phyloP scores from a whole-genome alignment of 2,888 invertebrate species.

The Thymelicus acteon region DNA sequence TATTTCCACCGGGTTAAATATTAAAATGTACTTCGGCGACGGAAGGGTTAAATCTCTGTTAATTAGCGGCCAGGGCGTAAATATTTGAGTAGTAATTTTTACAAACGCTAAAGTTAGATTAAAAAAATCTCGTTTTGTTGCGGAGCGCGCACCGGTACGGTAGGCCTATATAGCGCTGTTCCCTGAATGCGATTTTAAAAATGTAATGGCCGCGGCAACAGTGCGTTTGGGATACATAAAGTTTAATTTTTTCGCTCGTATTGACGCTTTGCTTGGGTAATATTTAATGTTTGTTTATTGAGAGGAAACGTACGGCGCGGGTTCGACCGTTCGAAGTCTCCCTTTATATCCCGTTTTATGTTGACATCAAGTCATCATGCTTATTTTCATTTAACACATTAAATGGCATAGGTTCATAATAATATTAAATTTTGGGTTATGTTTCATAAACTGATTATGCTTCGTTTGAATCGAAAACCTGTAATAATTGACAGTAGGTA shows the following conservation, averaged over 20 bases:
- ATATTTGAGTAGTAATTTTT: constrained; percentile 85
- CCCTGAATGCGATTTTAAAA: constrained; percentile 78
- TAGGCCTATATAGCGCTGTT: constrained; percentile 78
- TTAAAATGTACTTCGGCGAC: constrained; percentile 79
- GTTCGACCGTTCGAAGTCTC: constrained; percentile 52
- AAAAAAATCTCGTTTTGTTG: constrained; percentile 77
- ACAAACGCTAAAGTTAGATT: constrained; percentile 85
- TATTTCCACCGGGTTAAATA: constrained; percentile 82
- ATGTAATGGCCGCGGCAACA: constrained; percentile 73
- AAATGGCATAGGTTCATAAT: constrained; percentile 12
- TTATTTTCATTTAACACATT: constrained; percentile 45
- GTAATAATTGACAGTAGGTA: background rate
- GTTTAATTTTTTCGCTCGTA: constrained; percentile 74
- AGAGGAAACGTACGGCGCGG: constrained; percentile 57
- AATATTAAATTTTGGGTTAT: constrained; percentile 13
- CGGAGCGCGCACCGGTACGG: constrained; percentile 57
- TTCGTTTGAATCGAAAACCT: constrained; percentile 15
- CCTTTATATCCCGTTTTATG: constrained; percentile 58
- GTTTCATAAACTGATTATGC: constrained; percentile 16
- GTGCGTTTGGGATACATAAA: constrained; percentile 75
- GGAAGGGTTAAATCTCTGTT: constrained; percentile 85
- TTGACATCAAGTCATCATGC: constrained; percentile 64
- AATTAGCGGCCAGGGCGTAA: constrained; percentile 79
- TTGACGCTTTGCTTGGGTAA: constrained; percentile 71
- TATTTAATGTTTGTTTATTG: constrained; percentile 78